Conservation (phyloP, 2,113 vertebrate genomes). For the Dryoscopus gambensis region DNA sequence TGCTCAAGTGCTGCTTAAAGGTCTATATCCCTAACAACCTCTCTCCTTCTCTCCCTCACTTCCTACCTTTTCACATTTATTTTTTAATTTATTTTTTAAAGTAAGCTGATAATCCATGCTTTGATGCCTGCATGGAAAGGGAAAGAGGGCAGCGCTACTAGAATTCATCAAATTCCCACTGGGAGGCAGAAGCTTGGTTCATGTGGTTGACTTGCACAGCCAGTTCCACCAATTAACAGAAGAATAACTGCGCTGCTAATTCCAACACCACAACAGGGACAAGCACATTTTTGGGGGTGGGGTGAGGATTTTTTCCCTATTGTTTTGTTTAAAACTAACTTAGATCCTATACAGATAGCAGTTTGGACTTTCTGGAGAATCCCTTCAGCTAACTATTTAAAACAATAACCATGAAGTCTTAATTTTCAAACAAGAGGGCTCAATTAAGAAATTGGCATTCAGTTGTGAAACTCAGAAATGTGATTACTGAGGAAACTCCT, state of each 20-base stretch:
- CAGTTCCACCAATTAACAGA: background rate
- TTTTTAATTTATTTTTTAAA: background rate
- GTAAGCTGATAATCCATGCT: background rate
- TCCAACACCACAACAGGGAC: background rate
- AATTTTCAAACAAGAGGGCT: constrained; percentile 13
- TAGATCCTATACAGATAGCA: background rate
- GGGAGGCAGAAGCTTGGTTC: background rate
- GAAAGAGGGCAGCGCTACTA: background rate
- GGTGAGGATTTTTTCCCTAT: background rate
- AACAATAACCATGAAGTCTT: constrained; percentile 35
- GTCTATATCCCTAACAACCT: constrained; percentile 62
- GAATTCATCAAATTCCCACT: background rate
- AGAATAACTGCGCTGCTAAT: background rate
- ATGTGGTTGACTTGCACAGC: background rate
- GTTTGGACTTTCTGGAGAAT: background rate
- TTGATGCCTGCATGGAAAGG: constrained; percentile 24
- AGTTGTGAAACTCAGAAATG: constrained; percentile 23
- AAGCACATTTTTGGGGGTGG: background rate
- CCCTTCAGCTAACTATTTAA: constrained; percentile 48
- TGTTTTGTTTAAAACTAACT: background rate
- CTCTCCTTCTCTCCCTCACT: constrained; percentile 48
- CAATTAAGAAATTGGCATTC: constrained; percentile 45
- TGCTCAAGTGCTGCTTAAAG: constrained; percentile 83
- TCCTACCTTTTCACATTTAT: background rate
- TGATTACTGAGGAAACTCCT: constrained; percentile 7